Conservation (phyloP, 2,113 vertebrate species). For the Arizona elegans region DNA sequence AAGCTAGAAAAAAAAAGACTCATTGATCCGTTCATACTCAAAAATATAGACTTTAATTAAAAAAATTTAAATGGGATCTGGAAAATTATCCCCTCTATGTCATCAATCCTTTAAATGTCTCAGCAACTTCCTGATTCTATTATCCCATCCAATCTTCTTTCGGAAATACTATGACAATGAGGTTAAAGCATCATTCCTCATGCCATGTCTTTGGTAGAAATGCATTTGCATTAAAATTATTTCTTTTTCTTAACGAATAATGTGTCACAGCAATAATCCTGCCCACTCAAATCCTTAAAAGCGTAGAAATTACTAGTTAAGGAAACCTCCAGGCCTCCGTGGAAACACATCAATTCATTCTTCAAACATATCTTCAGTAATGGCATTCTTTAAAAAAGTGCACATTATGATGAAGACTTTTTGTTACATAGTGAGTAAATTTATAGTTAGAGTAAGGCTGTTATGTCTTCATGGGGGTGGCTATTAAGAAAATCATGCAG, state of each 20-base stretch:
- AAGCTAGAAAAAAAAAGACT: neutral
- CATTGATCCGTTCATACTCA: neutral
- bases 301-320: neutral
- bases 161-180: neutral
- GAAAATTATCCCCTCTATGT: neutral
- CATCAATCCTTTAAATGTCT: neutral
- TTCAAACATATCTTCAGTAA: neutral
- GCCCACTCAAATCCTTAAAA: neutral
- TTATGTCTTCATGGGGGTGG: neutral
- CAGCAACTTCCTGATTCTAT: neutral
- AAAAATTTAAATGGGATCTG: neutral
- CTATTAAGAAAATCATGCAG: neutral
- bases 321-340: neutral
- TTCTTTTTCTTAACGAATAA: neutral
- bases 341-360: neutral
- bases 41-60: neutral
- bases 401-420: neutral
- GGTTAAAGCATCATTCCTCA: neutral
- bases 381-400: neutral
- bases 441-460: neutral
- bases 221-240: neutral
- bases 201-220: neutral
- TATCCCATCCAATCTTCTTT: neutral
- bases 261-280: neutral
- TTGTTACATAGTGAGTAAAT: neutral